Conservation (phyloP, 1,140 invertebrate species). For the Zaprionus nigranus region DNA sequence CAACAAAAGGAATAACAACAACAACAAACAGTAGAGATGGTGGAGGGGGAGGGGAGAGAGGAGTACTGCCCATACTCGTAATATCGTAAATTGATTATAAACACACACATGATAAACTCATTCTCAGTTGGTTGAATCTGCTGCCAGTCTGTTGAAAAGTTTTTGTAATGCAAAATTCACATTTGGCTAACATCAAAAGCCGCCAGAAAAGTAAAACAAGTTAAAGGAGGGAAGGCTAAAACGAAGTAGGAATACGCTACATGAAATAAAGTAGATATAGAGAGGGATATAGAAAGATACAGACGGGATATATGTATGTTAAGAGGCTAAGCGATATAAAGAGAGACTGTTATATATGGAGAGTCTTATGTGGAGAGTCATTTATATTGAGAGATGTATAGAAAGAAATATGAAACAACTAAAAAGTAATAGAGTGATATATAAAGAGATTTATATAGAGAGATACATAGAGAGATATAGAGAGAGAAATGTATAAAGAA, state of each 20-base stretch:
- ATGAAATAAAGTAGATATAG: background rate
- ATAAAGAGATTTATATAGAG: too few relatives aligned
- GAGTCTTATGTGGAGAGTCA: too few relatives aligned
- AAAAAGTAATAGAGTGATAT: too few relatives aligned
- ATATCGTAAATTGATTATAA: constrained; percentile 50
- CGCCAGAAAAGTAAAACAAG: constrained; percentile 17
- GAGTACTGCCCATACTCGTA: constrained; percentile 30
- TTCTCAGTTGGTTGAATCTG: constrained; percentile 33
- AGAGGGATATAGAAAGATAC: too few relatives aligned
- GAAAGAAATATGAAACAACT: too few relatives aligned
- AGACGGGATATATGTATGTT: too few relatives aligned
- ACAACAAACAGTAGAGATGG: background rate
- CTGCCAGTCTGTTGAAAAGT: constrained; percentile 6
- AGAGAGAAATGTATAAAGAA: too few relatives aligned
- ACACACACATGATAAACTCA: constrained; percentile 36
- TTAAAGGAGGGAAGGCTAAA: background rate
- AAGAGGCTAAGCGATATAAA: too few relatives aligned
- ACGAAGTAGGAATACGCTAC: constrained; percentile 9
- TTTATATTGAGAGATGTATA: too few relatives aligned
- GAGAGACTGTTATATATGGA: too few relatives aligned
- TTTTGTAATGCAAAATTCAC: constrained; percentile 49
- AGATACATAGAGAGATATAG: too few relatives aligned
- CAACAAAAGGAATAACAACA: background rate
- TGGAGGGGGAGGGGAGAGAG: background rate
- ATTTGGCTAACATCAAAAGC: constrained; percentile 46